Evolutionary conservation across 1,140 invertebrate species (phyloP), one percentile per base, ranked within the genome.

Genomic region (Gonioctena quinquepunctata): DNA sequence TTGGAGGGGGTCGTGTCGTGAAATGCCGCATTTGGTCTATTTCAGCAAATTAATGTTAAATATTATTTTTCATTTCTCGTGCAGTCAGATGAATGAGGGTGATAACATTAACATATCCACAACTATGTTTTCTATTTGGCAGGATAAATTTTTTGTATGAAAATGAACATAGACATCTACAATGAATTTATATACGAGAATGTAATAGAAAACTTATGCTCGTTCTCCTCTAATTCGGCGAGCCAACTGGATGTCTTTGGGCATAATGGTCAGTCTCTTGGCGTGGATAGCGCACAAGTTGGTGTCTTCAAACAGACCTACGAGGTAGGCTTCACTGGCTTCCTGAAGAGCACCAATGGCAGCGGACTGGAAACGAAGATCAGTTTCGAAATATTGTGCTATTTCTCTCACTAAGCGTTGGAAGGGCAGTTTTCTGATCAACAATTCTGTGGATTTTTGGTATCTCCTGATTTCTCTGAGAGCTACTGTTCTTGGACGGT

Each of bases 231-330:
- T 90, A 82, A 94, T 94, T 86, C 94, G 90, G 82, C 93, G 87
- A 52, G 94, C 94, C 71, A 95, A 84, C 82, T 97, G 95, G 79
- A 97, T 97, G 81, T 97, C 95, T 85, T 96, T 96, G 64, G 95
- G 94, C 95, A 42, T 42, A 80, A 97, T 96, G 72, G 95, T 97
- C 27, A 97, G 94, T 72, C 94, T 88, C 83, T 96, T 96, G 62
- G 95, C 94, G 79, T 96, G 94, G 76, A 96, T 96, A 65, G 94
- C 94, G 81, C 91, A 92, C 84, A 92, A 82, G 81, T 92, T 93
- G 22, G 92, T 93, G 79, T 94, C 92, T 84, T 94, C 92, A 82
- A 94, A 94, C 49, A 76, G 83, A 76, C 93, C 93, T 6, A 96
- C 94, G 68, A 96, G 81, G 79, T 95, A 96, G 21, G 94, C 93